A percentile compares a stretch with the other conserved stretches of the same genome.
phyloP scores from a whole-genome alignment of 2,888 invertebrate genomes.

The Cistogaster globosa region DNA sequence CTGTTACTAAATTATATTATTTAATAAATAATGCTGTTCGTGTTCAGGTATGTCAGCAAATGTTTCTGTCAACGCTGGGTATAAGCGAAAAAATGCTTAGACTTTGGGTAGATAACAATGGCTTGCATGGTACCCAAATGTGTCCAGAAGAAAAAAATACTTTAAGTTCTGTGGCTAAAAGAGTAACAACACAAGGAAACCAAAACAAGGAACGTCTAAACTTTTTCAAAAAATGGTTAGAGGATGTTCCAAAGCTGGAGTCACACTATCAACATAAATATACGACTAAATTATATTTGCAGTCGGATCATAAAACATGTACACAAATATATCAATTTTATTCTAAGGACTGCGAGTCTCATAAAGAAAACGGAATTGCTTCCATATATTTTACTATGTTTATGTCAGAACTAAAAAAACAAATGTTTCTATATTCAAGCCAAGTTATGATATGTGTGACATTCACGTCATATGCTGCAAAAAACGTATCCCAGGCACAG shows the following conservation, averaged over 20 bases:
- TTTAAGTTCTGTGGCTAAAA: conserved; percentile 1
- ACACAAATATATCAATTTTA: conserved; percentile 34
- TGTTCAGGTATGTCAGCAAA: conserved; percentile 20
- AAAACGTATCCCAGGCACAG: neutral
- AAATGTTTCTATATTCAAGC: conserved; percentile 29
- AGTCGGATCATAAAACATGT: conserved; percentile 28
- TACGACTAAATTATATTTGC: conserved; percentile 43
- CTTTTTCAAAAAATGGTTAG: conserved; percentile 29
- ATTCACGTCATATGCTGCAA: conserved; percentile 2
- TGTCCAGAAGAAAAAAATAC: conserved; percentile 19
- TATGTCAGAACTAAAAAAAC: conserved; percentile 4
- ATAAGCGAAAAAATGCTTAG: conserved; percentile 26
- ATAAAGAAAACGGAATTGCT: conserved; percentile 25
- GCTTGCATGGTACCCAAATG: conserved; percentile 25
- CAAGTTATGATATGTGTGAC: conserved; percentile 27
- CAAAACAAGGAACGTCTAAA: neutral
- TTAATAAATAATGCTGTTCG: conserved; percentile 24
- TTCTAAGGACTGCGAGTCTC: conserved; percentile 10
- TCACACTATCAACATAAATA: conserved; percentile 40
- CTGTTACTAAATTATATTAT: conserved; percentile 27
- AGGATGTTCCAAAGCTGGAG: conserved; percentile 45
- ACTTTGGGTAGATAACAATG: conserved; percentile 13
- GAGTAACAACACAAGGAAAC: conserved; percentile 26
- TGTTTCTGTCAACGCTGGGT: conserved; percentile 29
- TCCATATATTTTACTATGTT: conserved; percentile 24